A percentile compares a stretch with the other conserved stretches of the same genome.
Conservation (phyloP, 1,140 invertebrate species). For the Drosophila sechellia region DNA sequence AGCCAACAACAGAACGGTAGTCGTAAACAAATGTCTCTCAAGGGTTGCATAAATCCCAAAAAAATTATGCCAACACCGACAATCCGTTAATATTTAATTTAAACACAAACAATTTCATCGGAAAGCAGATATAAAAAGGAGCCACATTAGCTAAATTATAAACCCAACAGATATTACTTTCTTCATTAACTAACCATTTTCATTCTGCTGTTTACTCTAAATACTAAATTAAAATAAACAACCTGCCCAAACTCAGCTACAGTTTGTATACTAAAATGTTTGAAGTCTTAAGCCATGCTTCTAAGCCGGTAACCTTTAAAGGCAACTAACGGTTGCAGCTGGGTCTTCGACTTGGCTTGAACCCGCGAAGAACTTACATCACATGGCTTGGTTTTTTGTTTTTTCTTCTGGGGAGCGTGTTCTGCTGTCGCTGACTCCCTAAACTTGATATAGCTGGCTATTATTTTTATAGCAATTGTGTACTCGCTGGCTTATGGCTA, state of each 20-base stretch:
- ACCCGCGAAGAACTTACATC: conserved; percentile 41
- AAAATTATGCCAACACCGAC: neutral
- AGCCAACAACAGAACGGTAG: conserved; percentile 33
- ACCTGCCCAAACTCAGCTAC: too few species aligned
- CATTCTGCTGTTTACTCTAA: too few species aligned
- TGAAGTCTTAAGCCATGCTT: conserved; percentile 1
- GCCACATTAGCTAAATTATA: too few species aligned
- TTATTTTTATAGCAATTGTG: conserved; percentile 59
- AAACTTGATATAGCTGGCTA: conserved; percentile 62
- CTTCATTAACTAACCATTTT: too few species aligned
- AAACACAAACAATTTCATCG: too few species aligned
- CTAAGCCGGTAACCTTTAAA: conserved; percentile 24
- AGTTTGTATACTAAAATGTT: neutral
- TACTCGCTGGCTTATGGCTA: conserved; percentile 49
- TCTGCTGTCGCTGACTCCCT: conserved; percentile 23
- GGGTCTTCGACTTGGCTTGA: conserved; percentile 40
- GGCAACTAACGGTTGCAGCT: conserved; percentile 31
- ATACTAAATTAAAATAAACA: too few species aligned
- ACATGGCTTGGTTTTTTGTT: neutral
- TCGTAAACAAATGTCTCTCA: neutral
- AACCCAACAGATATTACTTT: too few species aligned
- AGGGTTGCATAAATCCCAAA: conserved; percentile 24
- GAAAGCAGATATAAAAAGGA: too few species aligned
- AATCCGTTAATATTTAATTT: too few species aligned
- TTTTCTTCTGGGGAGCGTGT: conserved; percentile 21